Evolutionary conservation across 2,888 invertebrate species (phyloP).

Genomic region (Automeris io): DNA sequence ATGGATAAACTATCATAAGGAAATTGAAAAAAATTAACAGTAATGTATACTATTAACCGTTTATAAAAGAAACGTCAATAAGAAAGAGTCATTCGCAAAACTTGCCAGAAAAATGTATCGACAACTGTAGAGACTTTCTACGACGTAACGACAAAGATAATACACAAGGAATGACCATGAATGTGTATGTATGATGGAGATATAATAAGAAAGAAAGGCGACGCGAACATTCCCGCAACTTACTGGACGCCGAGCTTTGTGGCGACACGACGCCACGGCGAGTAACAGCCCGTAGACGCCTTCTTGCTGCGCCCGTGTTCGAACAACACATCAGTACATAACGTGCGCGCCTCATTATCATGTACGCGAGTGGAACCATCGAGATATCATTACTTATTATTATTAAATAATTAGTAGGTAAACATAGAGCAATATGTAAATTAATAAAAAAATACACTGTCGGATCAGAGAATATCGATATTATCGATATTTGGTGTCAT

Average conservation of each 20-base stretch:
- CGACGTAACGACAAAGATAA: slow-evolving; percentile 11
- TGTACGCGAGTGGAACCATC: slow-evolving; percentile 27
- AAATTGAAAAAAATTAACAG: too few relatives aligned
- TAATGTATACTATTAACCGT: too few relatives aligned
- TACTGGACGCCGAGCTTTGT: slow-evolving; percentile 97
- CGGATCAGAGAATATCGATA: too few relatives aligned
- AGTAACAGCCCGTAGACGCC: slow-evolving; percentile 84
- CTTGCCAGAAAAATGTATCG: not conserved
- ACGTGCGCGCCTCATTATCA: slow-evolving; percentile 37
- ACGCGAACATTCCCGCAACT: slow-evolving; percentile 76
- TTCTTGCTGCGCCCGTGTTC: slow-evolving; percentile 78
- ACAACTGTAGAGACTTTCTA: not conserved
- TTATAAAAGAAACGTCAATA: too few relatives aligned
- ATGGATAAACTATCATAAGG: slow-evolving; percentile 3
- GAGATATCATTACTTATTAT: slow-evolving; percentile 25
- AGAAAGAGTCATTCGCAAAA: too few relatives aligned
- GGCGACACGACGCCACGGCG: slow-evolving; percentile 95
- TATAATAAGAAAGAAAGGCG: slow-evolving; percentile 43
- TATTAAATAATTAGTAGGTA: not conserved
- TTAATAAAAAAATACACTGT: too few relatives aligned
- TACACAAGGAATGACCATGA: slow-evolving; percentile 47
- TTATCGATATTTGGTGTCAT: too few relatives aligned
- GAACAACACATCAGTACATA: slow-evolving; percentile 64
- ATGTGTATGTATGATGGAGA: slow-evolving; percentile 51
- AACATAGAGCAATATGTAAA: not conserved